A percentile compares a stretch with the other conserved stretches of the same genome.
phyloP scores from a whole-genome alignment of 2,797 vertebrate genomes.

The Holocentrus rufus region DNA sequence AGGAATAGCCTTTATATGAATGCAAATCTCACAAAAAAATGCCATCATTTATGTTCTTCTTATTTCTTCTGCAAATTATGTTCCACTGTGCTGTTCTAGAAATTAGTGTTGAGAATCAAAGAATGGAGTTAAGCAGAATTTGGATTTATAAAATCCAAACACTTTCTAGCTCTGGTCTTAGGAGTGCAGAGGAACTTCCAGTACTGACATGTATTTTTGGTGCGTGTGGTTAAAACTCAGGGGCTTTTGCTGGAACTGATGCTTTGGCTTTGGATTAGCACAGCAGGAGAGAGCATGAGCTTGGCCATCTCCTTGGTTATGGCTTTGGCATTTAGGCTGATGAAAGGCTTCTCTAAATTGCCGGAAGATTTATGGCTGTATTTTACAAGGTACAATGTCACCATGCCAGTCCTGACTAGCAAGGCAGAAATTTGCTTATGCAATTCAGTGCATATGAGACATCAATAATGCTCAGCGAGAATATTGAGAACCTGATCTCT shows the following conservation, averaged over 20 bases:
- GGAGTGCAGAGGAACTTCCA: constrained; percentile 2
- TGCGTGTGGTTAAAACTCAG: constrained; percentile 9
- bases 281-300: constrained; percentile 32
- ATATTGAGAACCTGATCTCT: constrained; percentile 15
- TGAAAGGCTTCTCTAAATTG: constrained; percentile 53
- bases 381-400: constrained; percentile 33
- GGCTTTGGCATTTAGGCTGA: constrained; percentile 54
- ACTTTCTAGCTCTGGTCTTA: background rate
- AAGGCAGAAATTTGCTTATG: constrained; percentile 30
- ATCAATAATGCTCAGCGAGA: constrained; percentile 22
- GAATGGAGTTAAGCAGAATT: no score
- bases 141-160: no score
- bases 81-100: no score
- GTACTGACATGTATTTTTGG: background rate
- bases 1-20: no score
- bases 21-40: no score
- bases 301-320: constrained; percentile 53
- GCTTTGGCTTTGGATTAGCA: constrained; percentile 38
- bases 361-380: constrained; percentile 24
- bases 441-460: constrained; percentile 21
- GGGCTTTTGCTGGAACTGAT: constrained; percentile 5
- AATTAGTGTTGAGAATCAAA: no score
- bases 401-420: constrained; percentile 37
- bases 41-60: no score
- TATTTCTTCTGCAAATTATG: no score